phyloP scores from a whole-genome alignment of 2,888 invertebrate genomes.

The Ormyrus nitidulus region DNA sequence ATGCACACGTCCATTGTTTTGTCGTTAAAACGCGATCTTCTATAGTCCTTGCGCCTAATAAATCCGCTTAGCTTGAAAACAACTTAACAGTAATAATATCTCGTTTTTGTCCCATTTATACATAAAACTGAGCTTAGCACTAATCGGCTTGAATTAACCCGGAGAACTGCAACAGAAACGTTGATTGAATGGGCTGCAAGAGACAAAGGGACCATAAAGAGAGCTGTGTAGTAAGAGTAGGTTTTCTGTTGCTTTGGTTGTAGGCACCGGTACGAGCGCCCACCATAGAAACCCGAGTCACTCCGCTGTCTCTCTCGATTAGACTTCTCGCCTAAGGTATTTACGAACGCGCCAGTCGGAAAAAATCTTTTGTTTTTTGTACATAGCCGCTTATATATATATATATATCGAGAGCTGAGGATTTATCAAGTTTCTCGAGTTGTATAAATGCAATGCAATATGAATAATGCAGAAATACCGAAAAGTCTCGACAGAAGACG shows the following conservation, averaged over 20 bases:
- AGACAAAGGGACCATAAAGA: neutral
- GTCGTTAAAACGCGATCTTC: too few species aligned
- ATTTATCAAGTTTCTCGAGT: neutral
- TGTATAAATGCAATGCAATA: slow-evolving; percentile 13
- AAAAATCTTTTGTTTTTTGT: neutral
- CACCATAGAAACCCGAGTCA: slow-evolving; percentile 71
- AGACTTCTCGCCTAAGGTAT: slow-evolving; percentile 67
- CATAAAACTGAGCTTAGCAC: neutral
- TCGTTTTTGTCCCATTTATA: too few species aligned
- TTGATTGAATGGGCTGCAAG: neutral
- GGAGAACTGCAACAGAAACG: neutral
- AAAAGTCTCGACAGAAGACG: neutral
- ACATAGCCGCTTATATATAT: neutral
- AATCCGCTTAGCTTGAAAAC: too few species aligned
- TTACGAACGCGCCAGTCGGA: neutral
- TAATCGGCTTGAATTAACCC: slow-evolving; percentile 41
- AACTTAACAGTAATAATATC: too few species aligned
- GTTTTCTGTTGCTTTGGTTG: slow-evolving; percentile 62
- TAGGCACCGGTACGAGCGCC: slow-evolving; percentile 68
- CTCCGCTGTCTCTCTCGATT: slow-evolving; percentile 71
- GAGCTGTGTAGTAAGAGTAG: slow-evolving; percentile 38
- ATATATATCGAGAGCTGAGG: neutral
- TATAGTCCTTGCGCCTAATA: too few species aligned
- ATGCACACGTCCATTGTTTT: too few species aligned
- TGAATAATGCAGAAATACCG: slow-evolving; percentile 13